These are phyloP conservation scores for Lasius fuliginosus DNA, from an alignment of 2,888 invertebrate genomes.

Conservation along the genomic window DNA sequence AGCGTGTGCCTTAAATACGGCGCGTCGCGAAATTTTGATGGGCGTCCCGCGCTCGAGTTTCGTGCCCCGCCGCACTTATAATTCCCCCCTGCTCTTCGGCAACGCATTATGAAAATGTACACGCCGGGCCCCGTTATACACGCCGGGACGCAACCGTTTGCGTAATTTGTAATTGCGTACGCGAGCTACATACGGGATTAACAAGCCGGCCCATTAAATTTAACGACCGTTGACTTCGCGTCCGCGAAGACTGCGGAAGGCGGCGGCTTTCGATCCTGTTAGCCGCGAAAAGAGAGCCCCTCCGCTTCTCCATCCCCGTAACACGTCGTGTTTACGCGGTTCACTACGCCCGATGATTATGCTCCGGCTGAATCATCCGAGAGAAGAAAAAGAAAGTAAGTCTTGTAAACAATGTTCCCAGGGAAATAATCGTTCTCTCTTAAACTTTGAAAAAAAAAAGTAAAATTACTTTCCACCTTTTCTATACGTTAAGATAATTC, in stretches of 20 bases:
- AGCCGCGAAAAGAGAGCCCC: conserved; percentile 26
- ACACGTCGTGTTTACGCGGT: conserved; percentile 15
- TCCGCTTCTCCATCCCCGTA: conserved; percentile 8
- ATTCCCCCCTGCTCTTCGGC: conserved; percentile 43
- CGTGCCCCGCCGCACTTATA: conserved; percentile 49
- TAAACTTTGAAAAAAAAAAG: not conserved
- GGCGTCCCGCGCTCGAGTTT: conserved; percentile 55
- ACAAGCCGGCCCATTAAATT: conserved; percentile 77
- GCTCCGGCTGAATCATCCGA: not conserved
- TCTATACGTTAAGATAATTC: not conserved
- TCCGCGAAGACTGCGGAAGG: conserved; percentile 68
- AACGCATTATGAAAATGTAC: conserved; percentile 70
- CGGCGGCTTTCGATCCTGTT: conserved; percentile 52
- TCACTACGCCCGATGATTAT: conserved; percentile 1
- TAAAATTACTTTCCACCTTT: not conserved
- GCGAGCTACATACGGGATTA: conserved; percentile 74
- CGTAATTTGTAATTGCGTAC: conserved; percentile 77
- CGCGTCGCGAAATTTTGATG: conserved; percentile 44
- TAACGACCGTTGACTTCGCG: conserved; percentile 76
- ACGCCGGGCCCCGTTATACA: conserved; percentile 41
- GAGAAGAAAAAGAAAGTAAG: conserved; percentile 17
- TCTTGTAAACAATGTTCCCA: conserved; percentile 1
- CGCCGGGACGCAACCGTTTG: conserved; percentile 68
- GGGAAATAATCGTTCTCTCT: not conserved
- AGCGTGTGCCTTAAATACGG: conserved; percentile 52